Evolutionary conservation across 2,113 vertebrate species (phyloP).

Genomic region (Struthio camelus): DNA sequence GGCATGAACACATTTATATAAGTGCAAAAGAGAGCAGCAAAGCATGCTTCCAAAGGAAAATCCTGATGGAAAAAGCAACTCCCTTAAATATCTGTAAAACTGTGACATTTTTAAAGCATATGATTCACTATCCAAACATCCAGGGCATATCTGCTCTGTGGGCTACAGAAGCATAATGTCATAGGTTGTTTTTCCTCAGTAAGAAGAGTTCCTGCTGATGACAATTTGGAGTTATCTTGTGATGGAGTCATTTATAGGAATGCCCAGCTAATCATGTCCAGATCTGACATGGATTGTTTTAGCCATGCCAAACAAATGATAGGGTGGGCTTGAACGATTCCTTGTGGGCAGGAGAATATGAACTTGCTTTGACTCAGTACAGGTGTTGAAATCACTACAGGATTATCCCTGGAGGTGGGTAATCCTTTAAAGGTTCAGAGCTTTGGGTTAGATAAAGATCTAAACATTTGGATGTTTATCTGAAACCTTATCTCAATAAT

Average conservation of each 20-base stretch:
- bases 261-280: not conserved
- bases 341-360: conserved; percentile 14
- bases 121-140: not conserved
- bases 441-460: conserved; percentile 63
- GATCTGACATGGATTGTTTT: not conserved
- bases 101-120: not conserved
- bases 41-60: not conserved
- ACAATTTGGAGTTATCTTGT: not conserved
- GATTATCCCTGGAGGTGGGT: conserved; percentile 63
- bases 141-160: not conserved
- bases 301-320: conserved; percentile 41
- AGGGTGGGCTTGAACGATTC: not conserved
- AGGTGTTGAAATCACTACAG: conserved; percentile 66
- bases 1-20: not conserved
- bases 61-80: not conserved
- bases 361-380: conserved; percentile 37
- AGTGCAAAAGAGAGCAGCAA: conserved; percentile 50
- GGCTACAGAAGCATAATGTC: not conserved
- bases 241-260: not conserved
- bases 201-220: not conserved
- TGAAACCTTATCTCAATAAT: conserved; percentile 62
- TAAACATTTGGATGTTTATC: conserved; percentile 68
- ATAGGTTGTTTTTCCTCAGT: conserved; percentile 3
- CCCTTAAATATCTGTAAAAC: not conserved
- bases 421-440: conserved; percentile 69